Percentiles rank a stretch among this genome's conserved stretches.
Evolutionary conservation across 2,888 invertebrate species (phyloP).

Genomic region (Cryptosula pallasiana): DNA sequence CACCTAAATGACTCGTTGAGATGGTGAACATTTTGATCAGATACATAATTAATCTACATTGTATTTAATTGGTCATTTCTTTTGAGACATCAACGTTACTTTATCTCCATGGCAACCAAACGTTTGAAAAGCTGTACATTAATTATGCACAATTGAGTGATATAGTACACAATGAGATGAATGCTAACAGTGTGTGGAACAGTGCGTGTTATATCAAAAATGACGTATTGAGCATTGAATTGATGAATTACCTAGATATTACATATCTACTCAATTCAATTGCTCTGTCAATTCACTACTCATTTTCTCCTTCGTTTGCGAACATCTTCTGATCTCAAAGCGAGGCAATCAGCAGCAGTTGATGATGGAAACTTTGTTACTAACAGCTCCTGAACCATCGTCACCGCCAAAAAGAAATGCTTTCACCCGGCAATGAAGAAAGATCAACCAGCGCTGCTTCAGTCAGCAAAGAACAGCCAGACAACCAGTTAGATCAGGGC

Average conservation of each 20-base stretch:
- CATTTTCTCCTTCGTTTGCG: background rate
- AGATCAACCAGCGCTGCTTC: background rate
- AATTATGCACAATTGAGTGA: background rate
- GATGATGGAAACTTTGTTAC: background rate
- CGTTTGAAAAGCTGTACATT: background rate
- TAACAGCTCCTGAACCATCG: background rate
- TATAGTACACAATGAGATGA: background rate
- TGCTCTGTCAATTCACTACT: background rate
- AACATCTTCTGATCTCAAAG: background rate
- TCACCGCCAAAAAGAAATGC: slow-evolving; percentile 7
- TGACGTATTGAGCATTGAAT: too few species aligned
- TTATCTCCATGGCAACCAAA: background rate
- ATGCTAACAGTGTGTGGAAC: background rate
- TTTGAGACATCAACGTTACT: background rate
- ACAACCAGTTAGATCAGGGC: background rate
- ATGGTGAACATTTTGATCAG: too few species aligned
- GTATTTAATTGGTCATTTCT: background rate
- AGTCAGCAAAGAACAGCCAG: background rate
- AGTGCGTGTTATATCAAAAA: too few species aligned
- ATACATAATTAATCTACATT: background rate
- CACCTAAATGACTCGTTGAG: too few species aligned
- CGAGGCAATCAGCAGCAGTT: background rate
- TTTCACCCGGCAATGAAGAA: background rate
- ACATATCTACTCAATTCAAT: slow-evolving; percentile 17
- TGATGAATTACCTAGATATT: slow-evolving; percentile 5